Conservation (phyloP, 2,888 invertebrate genomes). For the Diabrotica balteata region DNA sequence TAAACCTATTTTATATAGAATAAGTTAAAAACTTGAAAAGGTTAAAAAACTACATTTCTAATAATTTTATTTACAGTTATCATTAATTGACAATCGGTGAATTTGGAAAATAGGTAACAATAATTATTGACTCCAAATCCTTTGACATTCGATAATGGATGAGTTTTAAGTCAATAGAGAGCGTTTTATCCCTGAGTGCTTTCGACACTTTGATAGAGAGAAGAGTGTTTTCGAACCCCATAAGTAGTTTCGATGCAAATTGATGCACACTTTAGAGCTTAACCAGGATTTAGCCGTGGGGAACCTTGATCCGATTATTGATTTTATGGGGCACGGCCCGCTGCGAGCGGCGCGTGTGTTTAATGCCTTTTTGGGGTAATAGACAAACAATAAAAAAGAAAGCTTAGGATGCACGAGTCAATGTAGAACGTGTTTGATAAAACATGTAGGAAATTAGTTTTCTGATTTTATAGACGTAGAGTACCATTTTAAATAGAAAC, state of each 20-base stretch:
- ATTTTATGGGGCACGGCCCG: slow-evolving; percentile 44
- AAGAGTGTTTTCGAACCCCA: slow-evolving; percentile 52
- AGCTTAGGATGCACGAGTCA: background rate
- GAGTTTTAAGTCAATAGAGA: slow-evolving; percentile 45
- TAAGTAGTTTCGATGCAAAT: slow-evolving; percentile 58
- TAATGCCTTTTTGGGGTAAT: slow-evolving; percentile 11
- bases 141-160: slow-evolving; percentile 39
- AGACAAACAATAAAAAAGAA: slow-evolving; percentile 5
- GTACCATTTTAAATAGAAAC: no score
- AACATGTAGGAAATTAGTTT: no score
- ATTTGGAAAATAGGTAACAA: no score
- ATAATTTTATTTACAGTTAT: no score
- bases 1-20: no score
- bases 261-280: slow-evolving; percentile 56
- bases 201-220: slow-evolving; percentile 48
- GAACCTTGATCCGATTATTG: slow-evolving; percentile 48
- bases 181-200: slow-evolving; percentile 48
- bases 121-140: slow-evolving; percentile 31
- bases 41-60: no score
- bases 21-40: no score
- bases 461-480: no score
- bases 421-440: no score
- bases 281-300: slow-evolving; percentile 50
- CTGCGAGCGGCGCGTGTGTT: slow-evolving; percentile 13
- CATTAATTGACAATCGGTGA: no score